phyloP scores from a whole-genome alignment of 2,797 vertebrate genomes.

The Halcyon smyrnensis region DNA sequence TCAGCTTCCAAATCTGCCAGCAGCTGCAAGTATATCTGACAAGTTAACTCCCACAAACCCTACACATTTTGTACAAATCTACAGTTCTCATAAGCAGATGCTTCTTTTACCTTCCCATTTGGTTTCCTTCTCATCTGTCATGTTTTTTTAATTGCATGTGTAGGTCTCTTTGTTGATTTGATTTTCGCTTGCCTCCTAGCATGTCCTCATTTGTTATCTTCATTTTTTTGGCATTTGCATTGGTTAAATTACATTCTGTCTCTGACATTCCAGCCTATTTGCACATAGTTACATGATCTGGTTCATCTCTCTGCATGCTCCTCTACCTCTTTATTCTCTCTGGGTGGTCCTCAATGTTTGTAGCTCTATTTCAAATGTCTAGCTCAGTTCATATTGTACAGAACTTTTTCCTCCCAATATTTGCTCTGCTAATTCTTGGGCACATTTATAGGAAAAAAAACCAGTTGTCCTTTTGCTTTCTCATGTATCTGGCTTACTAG shows the following conservation, averaged over 20 bases:
- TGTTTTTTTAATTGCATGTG: not conserved
- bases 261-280: constrained; percentile 24
- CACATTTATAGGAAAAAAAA: not conserved
- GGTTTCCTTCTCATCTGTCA: constrained; percentile 1
- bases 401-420: not conserved
- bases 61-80: constrained; percentile 17
- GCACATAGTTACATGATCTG: not conserved
- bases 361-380: constrained; percentile 29
- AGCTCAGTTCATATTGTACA: not conserved
- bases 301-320: not conserved
- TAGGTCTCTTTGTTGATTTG: constrained; percentile 3
- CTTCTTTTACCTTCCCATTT: constrained; percentile 3
- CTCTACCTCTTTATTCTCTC: constrained; percentile 37
- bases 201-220: not conserved
- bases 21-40: constrained; percentile 19
- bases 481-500: not conserved
- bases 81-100: constrained; percentile 5
- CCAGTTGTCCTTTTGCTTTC: not conserved
- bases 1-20: constrained; percentile 30
- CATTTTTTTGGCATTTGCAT: not conserved
- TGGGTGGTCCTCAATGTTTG: constrained; percentile 37
- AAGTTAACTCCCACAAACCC: constrained; percentile 41
- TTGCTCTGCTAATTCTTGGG: constrained; percentile 22
- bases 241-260: not conserved
- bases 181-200: not conserved